Evolutionary conservation across 2,888 invertebrate species (phyloP).

Genomic region (Vanessa cardui): DNA sequence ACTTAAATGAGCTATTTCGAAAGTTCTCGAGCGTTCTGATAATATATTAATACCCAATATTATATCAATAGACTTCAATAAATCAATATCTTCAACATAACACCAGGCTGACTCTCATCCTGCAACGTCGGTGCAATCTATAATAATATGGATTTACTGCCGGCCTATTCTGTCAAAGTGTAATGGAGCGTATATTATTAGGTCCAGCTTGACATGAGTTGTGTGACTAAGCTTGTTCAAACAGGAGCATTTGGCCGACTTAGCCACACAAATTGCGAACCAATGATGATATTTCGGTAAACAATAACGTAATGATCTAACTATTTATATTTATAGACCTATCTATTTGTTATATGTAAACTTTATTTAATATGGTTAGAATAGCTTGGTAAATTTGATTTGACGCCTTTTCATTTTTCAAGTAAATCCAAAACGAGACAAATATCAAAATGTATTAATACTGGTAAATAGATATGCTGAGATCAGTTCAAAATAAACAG

Average conservation of each 20-base stretch:
- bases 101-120: conserved; percentile 20
- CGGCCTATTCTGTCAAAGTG: conserved; percentile 39
- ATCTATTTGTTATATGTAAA: no score
- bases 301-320: not conserved
- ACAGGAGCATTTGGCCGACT: conserved; percentile 10
- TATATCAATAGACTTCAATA: conserved; percentile 9
- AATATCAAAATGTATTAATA: no score
- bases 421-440: no score
- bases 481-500: no score
- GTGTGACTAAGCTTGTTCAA: conserved; percentile 32
- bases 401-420: no score
- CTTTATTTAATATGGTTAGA: no score
- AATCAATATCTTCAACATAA: conserved; percentile 26
- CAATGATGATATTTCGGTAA: not conserved
- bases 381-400: no score
- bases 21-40: no score
- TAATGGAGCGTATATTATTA: conserved; percentile 42
- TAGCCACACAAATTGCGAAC: conserved; percentile 12
- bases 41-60: no score
- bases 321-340: no score
- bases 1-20: no score
- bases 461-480: no score
- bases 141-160: conserved; percentile 43
- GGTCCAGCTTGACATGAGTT: conserved; percentile 37
- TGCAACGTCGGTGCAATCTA: conserved; percentile 33